Evolutionary conservation across 1,140 invertebrate species (phyloP).

Genomic region (Tigriopus japonicus): DNA sequence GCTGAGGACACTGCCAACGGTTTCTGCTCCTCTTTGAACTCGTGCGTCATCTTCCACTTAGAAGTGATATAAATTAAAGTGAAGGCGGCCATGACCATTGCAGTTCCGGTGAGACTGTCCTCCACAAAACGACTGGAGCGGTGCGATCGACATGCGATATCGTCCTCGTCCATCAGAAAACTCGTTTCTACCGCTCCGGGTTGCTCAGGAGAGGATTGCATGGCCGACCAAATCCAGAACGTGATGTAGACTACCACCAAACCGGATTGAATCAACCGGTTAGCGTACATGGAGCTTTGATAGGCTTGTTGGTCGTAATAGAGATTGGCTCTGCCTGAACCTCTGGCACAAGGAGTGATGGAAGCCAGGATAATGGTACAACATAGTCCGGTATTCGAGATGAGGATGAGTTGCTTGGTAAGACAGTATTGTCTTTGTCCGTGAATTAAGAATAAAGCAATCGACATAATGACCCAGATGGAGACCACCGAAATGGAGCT

Average conservation of each 20-base stretch:
- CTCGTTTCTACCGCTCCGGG: background rate
- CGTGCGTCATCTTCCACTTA: background rate
- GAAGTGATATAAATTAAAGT: background rate
- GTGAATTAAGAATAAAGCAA: background rate
- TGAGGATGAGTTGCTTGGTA: background rate
- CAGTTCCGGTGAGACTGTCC: background rate
- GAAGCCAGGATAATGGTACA: background rate
- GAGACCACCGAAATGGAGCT: background rate
- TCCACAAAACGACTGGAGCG: background rate
- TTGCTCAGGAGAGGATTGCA: background rate
- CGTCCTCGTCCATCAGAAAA: background rate
- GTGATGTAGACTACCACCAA: background rate
- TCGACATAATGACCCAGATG: background rate
- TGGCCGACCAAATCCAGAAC: background rate
- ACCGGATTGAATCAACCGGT: background rate
- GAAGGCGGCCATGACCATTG: background rate
- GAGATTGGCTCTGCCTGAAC: background rate
- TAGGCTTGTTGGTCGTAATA: too few species aligned
- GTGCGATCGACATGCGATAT: background rate
- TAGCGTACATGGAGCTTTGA: background rate
- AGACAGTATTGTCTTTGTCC: background rate
- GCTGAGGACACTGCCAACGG: background rate
- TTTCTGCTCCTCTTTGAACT: background rate
- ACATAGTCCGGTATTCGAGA: background rate
- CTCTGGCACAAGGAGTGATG: background rate